Base-by-base conservation (phyloP, 1,140 invertebrate species). In the Xylocopa sonorina region DNA sequence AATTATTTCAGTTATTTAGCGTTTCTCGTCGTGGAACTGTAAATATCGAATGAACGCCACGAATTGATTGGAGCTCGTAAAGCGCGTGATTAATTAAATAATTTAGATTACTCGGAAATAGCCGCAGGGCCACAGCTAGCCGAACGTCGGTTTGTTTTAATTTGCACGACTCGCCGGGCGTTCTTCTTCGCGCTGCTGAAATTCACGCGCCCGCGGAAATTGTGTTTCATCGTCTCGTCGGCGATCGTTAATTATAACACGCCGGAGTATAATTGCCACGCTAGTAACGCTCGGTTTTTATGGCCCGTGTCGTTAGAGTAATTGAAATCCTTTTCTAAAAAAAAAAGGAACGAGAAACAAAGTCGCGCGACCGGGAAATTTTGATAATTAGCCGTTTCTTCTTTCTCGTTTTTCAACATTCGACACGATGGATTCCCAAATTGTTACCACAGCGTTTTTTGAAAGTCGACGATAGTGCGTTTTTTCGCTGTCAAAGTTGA, bases 201-300 rank as follows among this genome's bases (percentile, higher is more conserved):
- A 62, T 75, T 43, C 72, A 14, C 60, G 46, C 7, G 38, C 21
- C 21, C 55, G 55, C 55, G 29, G 27, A 55, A 66, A 75, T 55
- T 66, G 24, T 46, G 24, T 75, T 75, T 66, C 73, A 55, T 75
- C 62, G 50, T 41, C 14, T 16, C 48, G 50, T 9, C 9, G 55
- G 14, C 3, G 60, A 55, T 64, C 46, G 58, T 64, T 64, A 66
- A 66, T 75, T 66, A 66, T 66, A 64, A 43, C 73, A 18, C 32
- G 27, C 12, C 10, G 34, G 46, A 55, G 55, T 63, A 75, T 75
- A 74, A 53, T 51, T 57, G 46, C 60, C 57, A 2, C 6, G 29
- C 3, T 21, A 27, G 27, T 9, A 3, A 57, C 29, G 16, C 55
- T 32, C 55, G 18, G 1, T 57, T 57, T 57, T 57, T 57, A 32